Base-by-base conservation (phyloP, 2,113 vertebrate species). In the Argyrosomus japonicus region DNA sequence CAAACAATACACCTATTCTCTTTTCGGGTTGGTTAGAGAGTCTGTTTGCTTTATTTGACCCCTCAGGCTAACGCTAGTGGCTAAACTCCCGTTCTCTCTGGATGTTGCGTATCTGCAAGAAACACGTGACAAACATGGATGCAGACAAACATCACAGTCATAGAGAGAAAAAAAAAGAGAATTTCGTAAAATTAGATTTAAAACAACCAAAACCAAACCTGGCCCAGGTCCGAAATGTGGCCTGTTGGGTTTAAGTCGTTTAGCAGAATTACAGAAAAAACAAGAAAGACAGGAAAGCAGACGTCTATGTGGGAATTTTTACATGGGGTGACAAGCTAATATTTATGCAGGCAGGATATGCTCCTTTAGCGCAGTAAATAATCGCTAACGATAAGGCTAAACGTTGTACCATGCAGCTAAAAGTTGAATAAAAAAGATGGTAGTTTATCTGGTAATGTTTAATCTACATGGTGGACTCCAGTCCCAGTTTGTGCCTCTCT, bases 341-440 rank as follows among this genome's bases (percentile, higher is more conserved):
- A 36, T 64, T 13, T 54, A 45, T 53, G 57, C 57, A 70, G 51
- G n/a, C 25, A 25, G 51, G 43, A 64, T 53, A 18, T 50, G 32
- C 69, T 0, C 10, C 6, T 23, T 2, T 12, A 43, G 19, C 2
- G 15, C 48, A 40, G 36, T 3, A 29, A 54, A 64, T 3, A 57
- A 9, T 8, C 19, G 23, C 6, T 43, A 23, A 5, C 13, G 64
- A 40, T 21, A 8, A 54, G 32, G 1, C 61, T n/a, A 29, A 5
- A 60, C 5, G 10, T 64, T 25, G 48, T 27, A 5, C 63, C 69
- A 54, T 84, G 69, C 65, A 40, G 6, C 36, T 63, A 11, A 68
- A 40, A 19, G 23, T 13, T 56, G 0, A 0, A 53, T 43, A 23
- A 77, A 8, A 29, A 3, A 60, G 14, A 12, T 23, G 43, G 4